A percentile compares a stretch with the other conserved stretches of the same genome.
Conservation (phyloP, 2,888 invertebrate species). For the Nephrotoma appendiculata region DNA sequence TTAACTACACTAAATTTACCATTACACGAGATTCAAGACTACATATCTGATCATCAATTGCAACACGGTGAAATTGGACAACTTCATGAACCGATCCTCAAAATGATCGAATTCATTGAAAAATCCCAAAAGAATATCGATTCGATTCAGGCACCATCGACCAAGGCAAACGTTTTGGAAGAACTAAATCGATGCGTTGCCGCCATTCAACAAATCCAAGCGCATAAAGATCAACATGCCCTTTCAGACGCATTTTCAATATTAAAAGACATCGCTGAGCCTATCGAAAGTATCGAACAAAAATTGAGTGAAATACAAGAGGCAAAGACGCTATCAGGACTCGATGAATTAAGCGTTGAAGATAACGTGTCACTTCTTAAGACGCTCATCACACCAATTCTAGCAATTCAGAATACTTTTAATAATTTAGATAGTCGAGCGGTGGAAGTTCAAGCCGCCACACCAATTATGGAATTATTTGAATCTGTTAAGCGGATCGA, state of each 20-base stretch:
- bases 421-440: conserved; percentile 4
- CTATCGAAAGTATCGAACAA: conserved; percentile 21
- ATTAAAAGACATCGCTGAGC: conserved; percentile 10
- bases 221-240: background rate
- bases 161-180: background rate
- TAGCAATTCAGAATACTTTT: conserved; percentile 11
- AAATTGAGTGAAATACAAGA: conserved; percentile 17
- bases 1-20: background rate
- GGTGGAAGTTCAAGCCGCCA: conserved; percentile 4
- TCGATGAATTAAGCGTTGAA: conserved; percentile 14
- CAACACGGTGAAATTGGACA: background rate
- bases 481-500: conserved; percentile 5
- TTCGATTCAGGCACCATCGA: background rate
- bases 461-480: conserved; percentile 4
- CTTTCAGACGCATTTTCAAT: conserved; percentile 14
- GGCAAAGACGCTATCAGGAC: conserved; percentile 15
- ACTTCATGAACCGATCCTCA: background rate
- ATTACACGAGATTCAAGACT: background rate
- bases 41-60: background rate
- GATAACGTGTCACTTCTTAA: conserved; percentile 13
- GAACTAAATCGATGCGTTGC: background rate
- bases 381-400: conserved; percentile 9
- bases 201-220: background rate
- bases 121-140: background rate
- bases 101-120: background rate